A percentile compares a stretch with the other conserved stretches of the same genome.
These are phyloP conservation scores for Anguilla megastoma DNA, from an alignment of 2,797 vertebrate genomes.

Conservation along the genomic window DNA sequence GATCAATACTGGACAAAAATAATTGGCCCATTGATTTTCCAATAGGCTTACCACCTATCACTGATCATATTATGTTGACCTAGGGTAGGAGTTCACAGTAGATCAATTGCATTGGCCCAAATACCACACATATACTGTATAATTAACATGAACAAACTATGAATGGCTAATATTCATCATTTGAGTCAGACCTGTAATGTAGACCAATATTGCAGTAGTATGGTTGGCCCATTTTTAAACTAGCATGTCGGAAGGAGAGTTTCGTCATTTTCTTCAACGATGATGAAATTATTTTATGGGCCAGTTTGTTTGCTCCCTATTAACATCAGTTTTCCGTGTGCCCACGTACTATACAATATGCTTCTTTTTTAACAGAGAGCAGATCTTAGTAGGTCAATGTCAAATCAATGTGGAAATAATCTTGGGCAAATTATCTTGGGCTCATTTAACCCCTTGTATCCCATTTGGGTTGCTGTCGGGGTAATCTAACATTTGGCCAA, in stretches of 20 bases:
- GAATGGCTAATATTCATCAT: neutral
- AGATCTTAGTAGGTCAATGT: neutral
- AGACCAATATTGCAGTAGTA: neutral
- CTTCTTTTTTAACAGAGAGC: neutral
- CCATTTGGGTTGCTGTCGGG: no score
- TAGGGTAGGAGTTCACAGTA: neutral
- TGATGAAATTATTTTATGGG: neutral
- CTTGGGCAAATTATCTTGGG: neutral
- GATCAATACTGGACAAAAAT: constrained; percentile 10
- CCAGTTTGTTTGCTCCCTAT: neutral
- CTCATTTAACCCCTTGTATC: no score
- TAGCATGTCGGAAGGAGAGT: neutral
- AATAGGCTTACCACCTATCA: neutral
- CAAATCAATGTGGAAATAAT: neutral
- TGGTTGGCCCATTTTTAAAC: neutral
- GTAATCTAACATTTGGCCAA: neutral
- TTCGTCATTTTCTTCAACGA: neutral
- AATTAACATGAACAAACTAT: neutral
- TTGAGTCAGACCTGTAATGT: neutral
- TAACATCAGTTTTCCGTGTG: neutral
- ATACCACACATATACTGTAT: neutral
- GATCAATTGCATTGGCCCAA: neutral
- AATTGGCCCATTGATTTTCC: neutral
- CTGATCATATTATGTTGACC: neutral
- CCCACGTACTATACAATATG: neutral